These are phyloP conservation scores for Ecdyonurus torrentis DNA, from an alignment of 2,888 invertebrate genomes.

Conservation along the genomic window DNA sequence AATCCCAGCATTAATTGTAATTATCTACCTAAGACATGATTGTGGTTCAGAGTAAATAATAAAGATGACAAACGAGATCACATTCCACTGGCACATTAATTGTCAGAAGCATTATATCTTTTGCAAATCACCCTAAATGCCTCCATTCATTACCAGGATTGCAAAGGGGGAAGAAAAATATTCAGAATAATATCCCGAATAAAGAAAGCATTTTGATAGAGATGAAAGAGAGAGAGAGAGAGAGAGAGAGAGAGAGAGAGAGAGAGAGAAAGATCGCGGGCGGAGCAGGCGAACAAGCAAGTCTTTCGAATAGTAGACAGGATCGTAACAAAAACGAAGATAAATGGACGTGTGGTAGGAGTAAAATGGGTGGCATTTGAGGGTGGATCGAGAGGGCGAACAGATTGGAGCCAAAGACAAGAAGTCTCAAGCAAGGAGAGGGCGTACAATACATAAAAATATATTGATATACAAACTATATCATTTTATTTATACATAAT, in stretches of 20 bases:
- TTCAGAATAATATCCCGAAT: background rate
- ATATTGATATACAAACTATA: no score
- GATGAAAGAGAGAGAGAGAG: background rate
- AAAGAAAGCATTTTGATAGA: background rate
- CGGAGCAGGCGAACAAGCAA: background rate
- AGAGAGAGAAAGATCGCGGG: background rate
- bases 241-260: background rate
- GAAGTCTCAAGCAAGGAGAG: background rate
- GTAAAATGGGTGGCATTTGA: background rate
- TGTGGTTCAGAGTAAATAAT: no score
- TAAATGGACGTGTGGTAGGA: constrained; percentile 1
- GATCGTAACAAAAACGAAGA: constrained; percentile 2
- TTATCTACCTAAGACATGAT: no score
- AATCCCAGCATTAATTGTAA: no score
- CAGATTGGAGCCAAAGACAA: constrained; percentile 4
- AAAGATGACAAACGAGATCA: no score
- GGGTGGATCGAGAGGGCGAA: background rate
- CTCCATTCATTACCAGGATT: no score
- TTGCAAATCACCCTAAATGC: no score
- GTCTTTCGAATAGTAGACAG: background rate
- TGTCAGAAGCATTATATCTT: no score
- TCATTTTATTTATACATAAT: no score
- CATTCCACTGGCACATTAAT: no score
- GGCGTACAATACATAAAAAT: background rate
- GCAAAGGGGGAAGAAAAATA: no score